A percentile compares a stretch with the other conserved stretches of the same genome.
These are phyloP conservation scores for Istiophorus platypterus DNA, from an alignment of 2,113 vertebrate species.

Conservation along the genomic window DNA sequence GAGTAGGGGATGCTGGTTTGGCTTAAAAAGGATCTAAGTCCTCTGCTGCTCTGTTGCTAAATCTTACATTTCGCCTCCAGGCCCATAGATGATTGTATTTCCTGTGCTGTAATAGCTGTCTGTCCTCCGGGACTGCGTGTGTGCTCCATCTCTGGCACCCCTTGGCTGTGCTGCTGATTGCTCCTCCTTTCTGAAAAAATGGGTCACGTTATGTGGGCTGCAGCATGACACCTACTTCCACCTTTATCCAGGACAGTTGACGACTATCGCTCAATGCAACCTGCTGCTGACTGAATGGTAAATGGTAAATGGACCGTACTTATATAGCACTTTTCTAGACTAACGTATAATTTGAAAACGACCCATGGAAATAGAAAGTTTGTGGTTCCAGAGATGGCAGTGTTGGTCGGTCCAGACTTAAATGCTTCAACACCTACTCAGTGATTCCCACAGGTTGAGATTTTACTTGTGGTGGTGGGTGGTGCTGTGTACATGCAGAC, in stretches of 20 bases:
- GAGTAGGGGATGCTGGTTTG: slow-evolving; percentile 41
- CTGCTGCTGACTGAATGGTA: too few relatives aligned
- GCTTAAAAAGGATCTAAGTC: slow-evolving; percentile 64
- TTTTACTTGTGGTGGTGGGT: too few relatives aligned
- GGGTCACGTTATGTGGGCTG: slow-evolving; percentile 76
- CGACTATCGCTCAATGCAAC: not conserved
- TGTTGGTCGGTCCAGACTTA: too few relatives aligned
- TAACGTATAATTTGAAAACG: not conserved
- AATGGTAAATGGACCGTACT: too few relatives aligned
- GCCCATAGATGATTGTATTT: slow-evolving; percentile 81
- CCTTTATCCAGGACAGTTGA: slow-evolving; percentile 51
- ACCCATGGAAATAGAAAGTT: not conserved
- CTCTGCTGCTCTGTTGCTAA: slow-evolving; percentile 60
- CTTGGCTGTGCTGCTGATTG: slow-evolving; percentile 71
- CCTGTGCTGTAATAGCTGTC: slow-evolving; percentile 75
- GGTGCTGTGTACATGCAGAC: too few relatives aligned
- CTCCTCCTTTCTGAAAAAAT: slow-evolving; percentile 74
- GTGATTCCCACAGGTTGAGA: too few relatives aligned
- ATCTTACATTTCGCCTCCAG: slow-evolving; percentile 74
- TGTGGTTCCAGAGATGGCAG: not conserved
- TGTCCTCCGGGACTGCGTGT: slow-evolving; percentile 73
- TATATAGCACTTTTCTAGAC: too few relatives aligned
- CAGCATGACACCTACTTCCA: slow-evolving; percentile 45
- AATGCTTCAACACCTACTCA: not conserved
- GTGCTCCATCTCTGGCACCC: slow-evolving; percentile 70